Conservation (phyloP, 2,888 invertebrate genomes). For the Eupithecia dodoneata region DNA sequence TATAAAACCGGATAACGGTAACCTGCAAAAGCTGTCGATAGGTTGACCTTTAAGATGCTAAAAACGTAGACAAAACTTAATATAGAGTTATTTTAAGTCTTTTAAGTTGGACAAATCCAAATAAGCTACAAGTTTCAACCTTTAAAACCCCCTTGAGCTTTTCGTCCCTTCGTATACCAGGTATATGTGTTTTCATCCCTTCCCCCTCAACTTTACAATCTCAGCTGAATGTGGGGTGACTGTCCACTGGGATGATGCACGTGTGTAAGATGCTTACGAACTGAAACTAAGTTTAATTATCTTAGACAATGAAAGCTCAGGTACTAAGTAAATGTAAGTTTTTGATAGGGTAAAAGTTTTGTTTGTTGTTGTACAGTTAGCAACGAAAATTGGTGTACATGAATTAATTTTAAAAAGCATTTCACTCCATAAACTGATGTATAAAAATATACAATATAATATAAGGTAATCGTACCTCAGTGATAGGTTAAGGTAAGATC, state of each 20-base stretch:
- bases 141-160: conserved; percentile 1
- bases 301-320: neutral
- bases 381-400: too few species aligned
- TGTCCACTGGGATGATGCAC: conserved; percentile 51
- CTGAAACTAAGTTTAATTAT: conserved; percentile 8
- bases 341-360: neutral
- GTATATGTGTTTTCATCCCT: conserved; percentile 12
- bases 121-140: neutral
- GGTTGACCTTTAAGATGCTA: neutral
- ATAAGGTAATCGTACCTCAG: neutral
- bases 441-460: too few species aligned
- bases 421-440: too few species aligned
- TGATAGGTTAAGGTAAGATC: neutral
- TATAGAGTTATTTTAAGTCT: neutral
- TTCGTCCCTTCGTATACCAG: conserved; percentile 3
- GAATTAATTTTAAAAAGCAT: too few species aligned
- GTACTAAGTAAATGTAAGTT: conserved; percentile 2
- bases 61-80: neutral
- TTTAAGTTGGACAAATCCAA: neutral
- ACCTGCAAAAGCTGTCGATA: neutral
- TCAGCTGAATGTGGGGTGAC: conserved; percentile 12
- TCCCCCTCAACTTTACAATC: conserved; percentile 14
- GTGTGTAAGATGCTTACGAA: conserved; percentile 39
- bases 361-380: neutral
- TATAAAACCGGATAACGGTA: too few species aligned